Base-by-base conservation (phyloP, 2,797 vertebrate genomes). In the Clamator glandarius region DNA sequence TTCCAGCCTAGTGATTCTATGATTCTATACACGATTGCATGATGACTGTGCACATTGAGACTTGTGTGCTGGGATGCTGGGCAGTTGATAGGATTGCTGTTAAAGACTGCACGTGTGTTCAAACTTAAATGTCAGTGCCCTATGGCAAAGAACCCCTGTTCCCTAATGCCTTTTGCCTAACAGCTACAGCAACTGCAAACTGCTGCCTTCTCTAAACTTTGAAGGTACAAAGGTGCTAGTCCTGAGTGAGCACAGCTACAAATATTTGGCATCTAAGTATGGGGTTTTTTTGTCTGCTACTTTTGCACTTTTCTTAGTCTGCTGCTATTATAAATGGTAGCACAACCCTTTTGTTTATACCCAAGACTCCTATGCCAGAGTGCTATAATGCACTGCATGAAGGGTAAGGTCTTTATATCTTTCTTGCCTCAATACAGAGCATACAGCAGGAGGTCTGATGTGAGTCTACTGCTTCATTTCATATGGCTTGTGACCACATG, bases 371-470 rank as follows among this genome's bases (percentile, higher is more conserved):
- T 79, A 78, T 63, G 55, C 57, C 46, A 57, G 72, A 69, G 35
- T 50, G 28, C 66, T 92, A 62, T 76, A 61, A 88, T 51, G 46
- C 51, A 46, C 55, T 50, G 61, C 52, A 11, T 39, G 79, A 85
- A 76, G 42, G 81, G 51, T 33, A 44, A 89, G 69, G 84, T 92
- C 87, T 95, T 96, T 93, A 61, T 89, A 61, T 39, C 69, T 93
- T 82, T 96, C 36, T 58, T 80, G 76, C 54, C 64, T 90, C 69
- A 48, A 75, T 19, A 81, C 16, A 81, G 70, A 91, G 39, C 21
- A 1, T 86, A 19, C 41, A 28, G 73, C 87, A 68, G 96, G 96
- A 94, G 89, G 66, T 88, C 76, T 0, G 21, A 50, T 44, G 26
- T 0, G 39, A 66, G 66, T 39, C 89, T 78, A 15, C 76, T 91